A percentile compares a stretch with the other conserved stretches of the same genome.
Evolutionary conservation across 2,797 vertebrate genomes (phyloP).

Genomic region (Channallabes apus): DNA sequence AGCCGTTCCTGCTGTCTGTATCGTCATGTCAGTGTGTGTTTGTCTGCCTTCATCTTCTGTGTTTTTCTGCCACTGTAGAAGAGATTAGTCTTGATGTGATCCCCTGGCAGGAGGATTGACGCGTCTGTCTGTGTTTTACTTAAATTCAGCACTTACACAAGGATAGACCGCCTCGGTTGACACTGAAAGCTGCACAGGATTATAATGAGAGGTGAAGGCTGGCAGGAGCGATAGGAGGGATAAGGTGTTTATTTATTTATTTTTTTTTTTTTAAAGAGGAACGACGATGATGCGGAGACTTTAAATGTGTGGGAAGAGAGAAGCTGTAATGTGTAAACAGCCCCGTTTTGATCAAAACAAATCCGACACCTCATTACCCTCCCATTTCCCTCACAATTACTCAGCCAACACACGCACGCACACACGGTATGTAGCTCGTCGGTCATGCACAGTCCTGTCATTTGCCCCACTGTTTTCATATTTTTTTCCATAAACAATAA

Average conservation of each 20-base stretch:
- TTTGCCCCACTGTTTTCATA: background rate
- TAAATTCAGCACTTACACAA: conserved; percentile 54
- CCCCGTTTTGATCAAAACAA: conserved; percentile 37
- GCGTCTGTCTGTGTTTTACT: conserved; percentile 31
- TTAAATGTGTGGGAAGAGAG: background rate
- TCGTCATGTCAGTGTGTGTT: background rate
- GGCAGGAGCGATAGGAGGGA: background rate
- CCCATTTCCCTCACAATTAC: conserved; percentile 15
- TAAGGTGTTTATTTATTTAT: no score
- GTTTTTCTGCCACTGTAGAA: background rate
- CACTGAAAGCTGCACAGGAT: conserved; percentile 16
- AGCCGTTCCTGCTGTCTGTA: background rate
- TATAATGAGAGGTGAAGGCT: background rate
- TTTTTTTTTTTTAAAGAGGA: background rate
- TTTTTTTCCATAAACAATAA: background rate
- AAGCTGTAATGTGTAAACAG: conserved; percentile 6
- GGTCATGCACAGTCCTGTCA: background rate
- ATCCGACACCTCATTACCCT: conserved; percentile 40
- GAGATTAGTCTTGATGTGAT: background rate
- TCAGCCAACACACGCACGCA: background rate
- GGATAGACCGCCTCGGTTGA: conserved; percentile 27
- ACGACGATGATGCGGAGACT: background rate
- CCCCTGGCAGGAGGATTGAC: background rate
- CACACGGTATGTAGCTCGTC: background rate
- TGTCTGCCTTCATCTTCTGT: background rate